Conservation (phyloP, 2,888 invertebrate species). For the Ophion obscuratus region DNA sequence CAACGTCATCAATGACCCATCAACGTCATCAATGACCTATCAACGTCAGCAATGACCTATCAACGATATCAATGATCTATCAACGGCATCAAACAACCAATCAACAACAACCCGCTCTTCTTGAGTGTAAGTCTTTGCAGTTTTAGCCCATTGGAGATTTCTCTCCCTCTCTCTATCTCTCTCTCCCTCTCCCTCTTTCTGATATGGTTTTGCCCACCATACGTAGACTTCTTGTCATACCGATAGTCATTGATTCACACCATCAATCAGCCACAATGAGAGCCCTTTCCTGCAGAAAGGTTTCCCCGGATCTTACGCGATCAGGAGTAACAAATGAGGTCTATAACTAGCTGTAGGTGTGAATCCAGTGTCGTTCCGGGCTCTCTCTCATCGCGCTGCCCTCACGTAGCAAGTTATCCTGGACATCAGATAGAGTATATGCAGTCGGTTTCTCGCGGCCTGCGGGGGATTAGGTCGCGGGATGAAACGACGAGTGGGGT, state of each 20-base stretch:
- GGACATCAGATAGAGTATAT: not conserved
- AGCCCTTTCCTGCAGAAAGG: not conserved
- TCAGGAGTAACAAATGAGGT: not conserved
- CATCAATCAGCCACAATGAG: not conserved
- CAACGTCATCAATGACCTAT: no score
- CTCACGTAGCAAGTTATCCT: conserved; percentile 1
- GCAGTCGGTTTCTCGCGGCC: conserved; percentile 46
- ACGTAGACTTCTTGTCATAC: no score
- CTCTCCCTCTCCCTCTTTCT: no score
- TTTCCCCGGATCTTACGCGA: not conserved
- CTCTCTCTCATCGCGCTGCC: not conserved
- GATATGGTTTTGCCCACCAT: no score
- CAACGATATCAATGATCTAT: no score
- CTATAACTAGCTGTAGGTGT: not conserved
- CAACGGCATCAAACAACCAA: no score
- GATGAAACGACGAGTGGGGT: conserved; percentile 69
- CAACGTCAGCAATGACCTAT: no score
- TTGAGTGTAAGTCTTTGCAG: no score
- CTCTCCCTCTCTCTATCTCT: no score
- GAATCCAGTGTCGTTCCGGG: not conserved
- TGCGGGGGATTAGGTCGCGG: conserved; percentile 64
- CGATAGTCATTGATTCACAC: not conserved
- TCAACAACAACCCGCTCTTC: no score
- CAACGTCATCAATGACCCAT: no score
- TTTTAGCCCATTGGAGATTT: no score